A percentile compares a stretch with the other conserved stretches of the same genome.
Evolutionary conservation across 2,113 vertebrate genomes (phyloP).

Genomic region (Hirundichthys speculiger): DNA sequence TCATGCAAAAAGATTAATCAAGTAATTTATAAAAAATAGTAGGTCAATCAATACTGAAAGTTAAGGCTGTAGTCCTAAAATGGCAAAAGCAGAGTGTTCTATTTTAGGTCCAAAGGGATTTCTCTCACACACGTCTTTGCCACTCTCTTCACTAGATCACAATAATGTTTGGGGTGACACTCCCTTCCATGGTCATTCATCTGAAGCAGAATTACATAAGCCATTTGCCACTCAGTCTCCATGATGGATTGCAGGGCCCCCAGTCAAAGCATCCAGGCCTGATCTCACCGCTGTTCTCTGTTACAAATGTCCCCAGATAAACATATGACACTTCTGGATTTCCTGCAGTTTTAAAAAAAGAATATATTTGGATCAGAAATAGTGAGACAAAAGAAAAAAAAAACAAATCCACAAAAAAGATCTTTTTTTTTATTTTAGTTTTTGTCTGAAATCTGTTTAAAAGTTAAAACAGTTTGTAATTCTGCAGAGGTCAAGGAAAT

Average conservation of each 20-base stretch:
- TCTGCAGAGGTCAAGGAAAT: too few species aligned
- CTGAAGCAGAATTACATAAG: slow-evolving; percentile 81
- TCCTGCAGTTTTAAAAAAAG: slow-evolving; percentile 65
- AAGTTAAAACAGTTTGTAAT: slow-evolving; percentile 7
- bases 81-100: neutral
- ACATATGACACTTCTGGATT: slow-evolving; percentile 61
- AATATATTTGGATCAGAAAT: slow-evolving; percentile 54
- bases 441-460: neutral
- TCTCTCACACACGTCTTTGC: slow-evolving; percentile 16
- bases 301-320: slow-evolving; percentile 72
- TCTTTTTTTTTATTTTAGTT: neutral
- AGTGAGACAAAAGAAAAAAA: slow-evolving; percentile 7
- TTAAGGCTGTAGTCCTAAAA: neutral
- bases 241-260: slow-evolving; percentile 76
- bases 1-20: neutral
- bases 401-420: neutral
- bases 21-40: too few species aligned
- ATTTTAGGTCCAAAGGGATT: slow-evolving; percentile 19
- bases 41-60: neutral
- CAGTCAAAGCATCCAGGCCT: slow-evolving; percentile 65
- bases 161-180: slow-evolving; percentile 77
- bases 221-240: slow-evolving; percentile 76
- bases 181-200: slow-evolving; percentile 76
- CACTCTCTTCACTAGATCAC: slow-evolving; percentile 66
- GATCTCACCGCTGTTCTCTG: slow-evolving; percentile 64